Evolutionary conservation across 1,140 invertebrate genomes (phyloP), one percentile per base, ranked within the genome.

Genomic region (Ditylenchus dipsaci): DNA sequence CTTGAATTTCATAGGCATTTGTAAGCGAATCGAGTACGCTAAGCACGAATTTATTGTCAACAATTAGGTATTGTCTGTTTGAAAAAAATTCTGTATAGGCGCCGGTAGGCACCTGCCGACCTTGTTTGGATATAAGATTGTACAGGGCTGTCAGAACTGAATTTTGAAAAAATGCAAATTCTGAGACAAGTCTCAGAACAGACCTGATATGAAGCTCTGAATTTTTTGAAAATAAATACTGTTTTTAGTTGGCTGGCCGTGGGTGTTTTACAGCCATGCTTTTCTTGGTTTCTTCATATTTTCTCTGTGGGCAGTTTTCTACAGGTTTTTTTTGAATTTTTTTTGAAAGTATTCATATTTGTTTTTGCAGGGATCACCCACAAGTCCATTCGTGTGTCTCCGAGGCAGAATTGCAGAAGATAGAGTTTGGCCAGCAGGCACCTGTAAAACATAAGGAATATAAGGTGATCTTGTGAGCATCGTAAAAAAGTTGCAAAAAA

Each of bases 181-280:
- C n/a, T n/a, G n/a, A n/a, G n/a, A n/a, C n/a, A n/a, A n/a, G n/a
- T n/a, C n/a, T n/a, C n/a, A n/a, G n/a, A n/a, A n/a, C n/a, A n/a
- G n/a, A n/a, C n/a, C n/a, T n/a, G n/a, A n/a, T n/a, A n/a, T n/a
- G n/a, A n/a, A n/a, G n/a, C n/a, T n/a, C n/a, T n/a, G n/a, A n/a
- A n/a, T n/a, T n/a, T n/a, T n/a, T n/a, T n/a, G n/a, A n/a, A n/a
- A 38, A 3, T 38, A 11, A 38, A 11, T 17, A 21, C 3, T 45
- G 19, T 21, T 66, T 65, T 64, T 13, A 66, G 64, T 49, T 57
- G 64, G 64, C 38, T 66, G 64, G 64, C 64, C 64, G 7, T 66
- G 42, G 33, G 64, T 66, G 3, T 66, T 66, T 3, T 66, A 30
- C 29, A 29, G 15, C 23, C 64, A 66, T 29, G 19, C 64, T 23